Evolutionary conservation across 2,888 invertebrate genomes (phyloP), one percentile per base, ranked within the genome.

Genomic region (Formica aserva): DNA sequence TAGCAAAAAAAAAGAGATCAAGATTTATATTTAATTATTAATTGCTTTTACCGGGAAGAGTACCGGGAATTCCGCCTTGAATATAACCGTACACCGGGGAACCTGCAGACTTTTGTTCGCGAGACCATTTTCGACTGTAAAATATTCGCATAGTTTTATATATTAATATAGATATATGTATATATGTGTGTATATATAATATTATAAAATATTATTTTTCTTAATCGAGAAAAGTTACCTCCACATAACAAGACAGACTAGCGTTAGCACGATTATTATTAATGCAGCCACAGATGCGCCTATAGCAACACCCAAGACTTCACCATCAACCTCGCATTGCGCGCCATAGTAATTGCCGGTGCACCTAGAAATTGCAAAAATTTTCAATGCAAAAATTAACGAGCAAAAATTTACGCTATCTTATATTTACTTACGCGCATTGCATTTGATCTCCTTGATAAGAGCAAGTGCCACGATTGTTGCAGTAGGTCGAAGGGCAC

Each of bases 211-310:
- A 71, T 9, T 3, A 22, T 13, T 41, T 60, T 15, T 45, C 18
- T 71, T 22, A 74, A 45, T 22, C 11, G 2, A 78, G 0, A 18
- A 29, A 15, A 11, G 90, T 95, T 95, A 98, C 97, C 97, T 98
- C 98, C 98, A 98, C 96, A 98, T 98, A 89, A 98, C 97, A 18
- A 98, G 96, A 87, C 98, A 98, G 0, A 98, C 97, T 13, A 98
- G 95, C 0, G 98, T 98, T 76, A 98, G 95, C 0, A 98, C 97
- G 87, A 98, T 98, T 88, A 98, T 98, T 60, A 98, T 96, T 1
- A 98, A 96, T 1, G 98, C 98, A 0, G 98, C 97, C 0, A 98
- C 97, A 0, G 98, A 98, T 0, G 98, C 98, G 22, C 98, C 98
- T 77, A 98, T 97, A 0, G 98, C 98, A 35, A 98, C 98, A 0